Base-by-base conservation (phyloP, 2,888 invertebrate species). In the Beris morrisii region DNA sequence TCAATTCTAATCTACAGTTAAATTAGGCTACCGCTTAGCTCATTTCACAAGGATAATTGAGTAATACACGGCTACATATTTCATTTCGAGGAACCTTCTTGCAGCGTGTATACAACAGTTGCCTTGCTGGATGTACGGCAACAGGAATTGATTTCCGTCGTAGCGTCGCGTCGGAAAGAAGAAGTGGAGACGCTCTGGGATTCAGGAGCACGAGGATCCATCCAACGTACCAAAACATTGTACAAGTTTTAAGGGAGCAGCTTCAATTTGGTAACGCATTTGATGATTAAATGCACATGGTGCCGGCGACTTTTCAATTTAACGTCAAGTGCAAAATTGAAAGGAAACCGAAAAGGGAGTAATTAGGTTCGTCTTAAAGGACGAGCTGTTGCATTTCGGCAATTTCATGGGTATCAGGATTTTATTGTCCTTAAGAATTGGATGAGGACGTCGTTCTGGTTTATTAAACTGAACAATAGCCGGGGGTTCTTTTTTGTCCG, bases 281-380 rank as follows among this genome's bases (percentile, higher is more conserved):
- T 43, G 45, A 52, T 46, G 54, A 64, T 64, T 54, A 64, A 53
- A 64, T 54, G 64, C 64, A 64, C 64, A 54, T 64, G 64, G 53
- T 54, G 52, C 64, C 64, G 4, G 54, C 28, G 54, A 54, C 54
- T 53, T 54, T 64, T 54, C 64, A 54, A 43, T 54, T 52, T 54
- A 55, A 13, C 45, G 45, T 53, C 31, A 54, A 64, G 64, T 44
- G 64, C 44, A 54, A 54, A 43, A 32, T 54, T 64, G 64, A 53
- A 54, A n/a, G 52, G n/a, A 15, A 13, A 12, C 46, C 50, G 50
- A 50, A 38, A 46, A 52, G 61, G 22, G 15, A 46, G 52, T 61
- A 61, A 61, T 61, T 61, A 61, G 46, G 50, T 50, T 52, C 52
- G n/a, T 44, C 38, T 43, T 43, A 38, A 22, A 56, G 32, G 43